A percentile compares a stretch with the other conserved stretches of the same genome.
phyloP scores from a whole-genome alignment of 2,888 invertebrate genomes.

The Asteroscopus sphinx region DNA sequence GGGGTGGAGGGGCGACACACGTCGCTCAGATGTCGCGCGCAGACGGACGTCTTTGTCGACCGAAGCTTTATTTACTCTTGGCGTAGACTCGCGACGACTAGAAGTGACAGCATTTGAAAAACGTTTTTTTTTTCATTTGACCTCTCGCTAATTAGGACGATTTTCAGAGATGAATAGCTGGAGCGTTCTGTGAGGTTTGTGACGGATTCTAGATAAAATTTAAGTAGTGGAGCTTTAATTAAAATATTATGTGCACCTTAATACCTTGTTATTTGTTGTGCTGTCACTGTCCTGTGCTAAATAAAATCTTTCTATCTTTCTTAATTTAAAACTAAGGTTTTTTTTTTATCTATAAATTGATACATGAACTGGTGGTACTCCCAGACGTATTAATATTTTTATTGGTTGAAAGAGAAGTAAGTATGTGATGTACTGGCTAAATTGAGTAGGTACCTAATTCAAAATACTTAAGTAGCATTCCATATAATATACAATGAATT shows the following conservation, averaged over 20 bases:
- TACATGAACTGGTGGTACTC: too few species aligned
- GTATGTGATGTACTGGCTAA: too few species aligned
- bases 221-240: neutral
- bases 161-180: conserved; percentile 39
- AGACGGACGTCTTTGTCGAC: conserved; percentile 89
- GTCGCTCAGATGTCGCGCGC: conserved; percentile 88
- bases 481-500: too few species aligned
- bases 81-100: conserved; percentile 75
- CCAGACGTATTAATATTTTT: too few species aligned
- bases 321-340: too few species aligned
- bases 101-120: conserved; percentile 78
- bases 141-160: conserved; percentile 67
- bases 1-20: conserved; percentile 80
- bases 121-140: conserved; percentile 65
- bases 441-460: too few species aligned
- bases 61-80: conserved; percentile 86
- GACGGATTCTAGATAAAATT: conserved; percentile 2
- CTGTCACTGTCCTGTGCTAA: too few species aligned
- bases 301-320: too few species aligned
- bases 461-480: too few species aligned
- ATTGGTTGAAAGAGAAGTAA: too few species aligned
- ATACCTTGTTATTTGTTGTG: too few species aligned
- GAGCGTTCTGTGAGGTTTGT: conserved; percentile 23
- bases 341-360: too few species aligned
- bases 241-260: neutral